phyloP scores from a whole-genome alignment of 2,888 invertebrate species.

The Eumerus sabulonum region DNA sequence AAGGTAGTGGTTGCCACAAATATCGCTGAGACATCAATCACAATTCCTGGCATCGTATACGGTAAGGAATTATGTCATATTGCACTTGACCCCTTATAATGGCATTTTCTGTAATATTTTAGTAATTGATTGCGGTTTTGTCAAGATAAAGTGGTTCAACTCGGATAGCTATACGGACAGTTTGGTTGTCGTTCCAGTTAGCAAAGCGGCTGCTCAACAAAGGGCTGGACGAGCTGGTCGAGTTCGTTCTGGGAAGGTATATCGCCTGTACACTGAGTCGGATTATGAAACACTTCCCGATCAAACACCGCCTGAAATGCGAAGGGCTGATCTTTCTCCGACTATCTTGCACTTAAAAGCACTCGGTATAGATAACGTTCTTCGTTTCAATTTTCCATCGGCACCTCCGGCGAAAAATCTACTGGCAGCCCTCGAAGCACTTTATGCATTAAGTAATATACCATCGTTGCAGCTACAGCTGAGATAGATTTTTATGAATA shows the following conservation, averaged over 20 bases:
- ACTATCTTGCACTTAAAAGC: conserved; percentile 95
- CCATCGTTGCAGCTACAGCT: background rate
- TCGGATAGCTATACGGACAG: conserved; percentile 90
- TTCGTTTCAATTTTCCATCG: conserved; percentile 94
- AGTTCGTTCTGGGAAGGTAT: conserved; percentile 90
- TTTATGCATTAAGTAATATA: conserved; percentile 87
- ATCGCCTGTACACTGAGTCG: conserved; percentile 89
- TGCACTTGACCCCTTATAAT: background rate
- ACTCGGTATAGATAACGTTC: conserved; percentile 93
- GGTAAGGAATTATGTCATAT: conserved; percentile 81
- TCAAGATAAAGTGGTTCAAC: conserved; percentile 95
- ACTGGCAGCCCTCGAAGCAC: conserved; percentile 89
- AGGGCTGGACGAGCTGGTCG: conserved; percentile 96
- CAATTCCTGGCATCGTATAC: conserved; percentile 94
- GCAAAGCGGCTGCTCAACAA: conserved; percentile 93
- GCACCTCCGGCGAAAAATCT: conserved; percentile 95
- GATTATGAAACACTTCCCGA: conserved; percentile 85
- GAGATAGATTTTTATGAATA: background rate
- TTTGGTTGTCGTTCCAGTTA: conserved; percentile 89
- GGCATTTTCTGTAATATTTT: too few relatives aligned
- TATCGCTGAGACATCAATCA: conserved; percentile 97
- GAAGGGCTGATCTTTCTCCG: conserved; percentile 90
- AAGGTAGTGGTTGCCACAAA: conserved; percentile 97
- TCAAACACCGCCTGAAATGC: conserved; percentile 94
- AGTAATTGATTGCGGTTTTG: conserved; percentile 98